These are phyloP conservation scores for Antechinus stuartii DNA, from an alignment of 2,113 vertebrate species.

Conservation along the genomic window DNA sequence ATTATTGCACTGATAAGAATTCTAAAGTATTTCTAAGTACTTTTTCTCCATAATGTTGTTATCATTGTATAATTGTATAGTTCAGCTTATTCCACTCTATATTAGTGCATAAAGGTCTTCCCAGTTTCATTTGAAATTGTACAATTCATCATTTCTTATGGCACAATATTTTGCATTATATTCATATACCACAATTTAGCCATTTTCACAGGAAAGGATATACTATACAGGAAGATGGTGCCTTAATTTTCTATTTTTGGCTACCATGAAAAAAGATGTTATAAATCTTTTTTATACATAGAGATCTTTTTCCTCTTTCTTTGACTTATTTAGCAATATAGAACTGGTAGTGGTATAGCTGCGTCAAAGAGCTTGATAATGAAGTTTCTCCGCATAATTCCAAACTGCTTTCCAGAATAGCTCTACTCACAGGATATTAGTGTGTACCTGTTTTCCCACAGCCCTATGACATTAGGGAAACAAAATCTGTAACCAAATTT, in stretches of 20 bases:
- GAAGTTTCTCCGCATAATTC: no score
- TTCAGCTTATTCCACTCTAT: neutral
- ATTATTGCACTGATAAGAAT: neutral
- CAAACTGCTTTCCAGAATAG: no score
- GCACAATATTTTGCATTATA: neutral
- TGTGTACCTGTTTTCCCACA: no score
- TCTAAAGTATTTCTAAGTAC: neutral
- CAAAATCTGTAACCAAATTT: no score
- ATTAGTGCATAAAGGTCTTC: neutral
- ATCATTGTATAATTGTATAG: neutral
- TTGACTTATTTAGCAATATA: no score
- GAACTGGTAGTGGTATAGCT: no score
- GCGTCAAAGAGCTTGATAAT: no score
- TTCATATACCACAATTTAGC: neutral
- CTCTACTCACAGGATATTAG: no score
- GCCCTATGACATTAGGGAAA: no score
- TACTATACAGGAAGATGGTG: neutral
- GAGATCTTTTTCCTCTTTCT: no score
- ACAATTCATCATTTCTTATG: neutral
- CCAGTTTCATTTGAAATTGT: neutral
- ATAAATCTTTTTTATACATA: no score
- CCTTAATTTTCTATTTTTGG: neutral
- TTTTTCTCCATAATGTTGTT: neutral
- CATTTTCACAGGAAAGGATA: neutral
- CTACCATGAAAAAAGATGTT: no score